Base-by-base conservation (phyloP, 2,888 invertebrate genomes). In the Exocentrus adspersus region DNA sequence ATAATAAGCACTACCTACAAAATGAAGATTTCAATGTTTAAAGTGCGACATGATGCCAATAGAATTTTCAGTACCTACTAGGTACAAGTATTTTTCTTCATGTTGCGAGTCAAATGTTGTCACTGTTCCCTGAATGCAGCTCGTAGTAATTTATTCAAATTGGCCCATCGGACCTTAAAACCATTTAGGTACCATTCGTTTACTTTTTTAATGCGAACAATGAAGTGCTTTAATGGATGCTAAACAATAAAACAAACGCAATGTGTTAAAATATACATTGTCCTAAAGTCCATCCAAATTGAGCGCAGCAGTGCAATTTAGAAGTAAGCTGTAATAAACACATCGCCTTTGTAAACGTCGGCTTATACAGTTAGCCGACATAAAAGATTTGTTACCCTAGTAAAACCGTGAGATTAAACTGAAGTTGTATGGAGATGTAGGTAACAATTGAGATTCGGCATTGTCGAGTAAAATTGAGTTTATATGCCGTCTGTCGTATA, bases 331-430 rank as follows among this genome's bases (percentile, higher is more conserved):
- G 32, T 51, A 51, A 51, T 51, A 51, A 51, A 51, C 51, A 32
- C 51, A 51, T 51, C 17, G 32, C 51, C 17, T 32, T 51, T 51
- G 51, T 51, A 51, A 51, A 51, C 51, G 17, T 19, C 17, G 51
- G 28, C 30, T 50, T 50, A 50, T 17, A 30, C 10, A 50, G 30
- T 32, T 51, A 16, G 4, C 24, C 5, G 65, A 71, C 67, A 68
- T 67, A 56, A 64, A 64, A 64, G 54, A 64, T 64, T 64, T 60
- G 60, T 56, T 60, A 56, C 64, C 21, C 51, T 54, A 60, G 60
- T 64, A 60, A 64, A 64, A 60, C 51, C 56, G 52, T 3, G 54
- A 64, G 54, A 51, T 64, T 64, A 60, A 56, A 54, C 60, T 51
- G 30, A 10, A 48, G 30, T 32, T 51, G 30, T 32, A 51, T 32